Conservation (phyloP, 2,113 vertebrate genomes). For the Azemiops feae region DNA sequence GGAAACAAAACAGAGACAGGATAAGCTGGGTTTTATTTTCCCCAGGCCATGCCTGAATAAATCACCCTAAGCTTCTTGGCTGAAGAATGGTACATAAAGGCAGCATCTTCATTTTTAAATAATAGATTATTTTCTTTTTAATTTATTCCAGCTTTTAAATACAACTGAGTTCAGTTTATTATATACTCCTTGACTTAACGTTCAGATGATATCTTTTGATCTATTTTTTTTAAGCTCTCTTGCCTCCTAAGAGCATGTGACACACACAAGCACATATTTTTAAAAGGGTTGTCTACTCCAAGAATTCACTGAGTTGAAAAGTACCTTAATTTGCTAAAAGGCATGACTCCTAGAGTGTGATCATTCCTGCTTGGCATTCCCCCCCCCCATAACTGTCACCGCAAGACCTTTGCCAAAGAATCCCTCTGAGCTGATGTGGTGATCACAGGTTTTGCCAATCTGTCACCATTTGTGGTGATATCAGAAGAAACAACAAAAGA, state of each 20-base stretch:
- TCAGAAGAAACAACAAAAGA: neutral
- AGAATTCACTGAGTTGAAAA: conserved; percentile 1
- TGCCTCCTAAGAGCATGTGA: neutral
- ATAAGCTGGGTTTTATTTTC: neutral
- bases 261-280: neutral
- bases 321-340: neutral
- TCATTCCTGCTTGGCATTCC: neutral
- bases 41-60: neutral
- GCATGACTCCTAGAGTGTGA: neutral
- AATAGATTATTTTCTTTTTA: neutral
- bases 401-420: neutral
- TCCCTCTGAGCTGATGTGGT: neutral
- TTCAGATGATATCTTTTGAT: neutral
- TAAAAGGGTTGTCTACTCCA: neutral
- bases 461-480: neutral
- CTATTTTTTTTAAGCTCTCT: neutral
- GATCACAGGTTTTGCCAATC: neutral
- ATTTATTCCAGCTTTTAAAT: neutral
- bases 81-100: neutral
- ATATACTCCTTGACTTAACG: neutral
- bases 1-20: neutral
- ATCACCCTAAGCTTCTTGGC: neutral
- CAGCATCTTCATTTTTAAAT: neutral
- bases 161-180: neutral
- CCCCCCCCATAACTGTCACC: neutral